Conservation (phyloP, 2,888 invertebrate species). For the Lutraria lutraria region DNA sequence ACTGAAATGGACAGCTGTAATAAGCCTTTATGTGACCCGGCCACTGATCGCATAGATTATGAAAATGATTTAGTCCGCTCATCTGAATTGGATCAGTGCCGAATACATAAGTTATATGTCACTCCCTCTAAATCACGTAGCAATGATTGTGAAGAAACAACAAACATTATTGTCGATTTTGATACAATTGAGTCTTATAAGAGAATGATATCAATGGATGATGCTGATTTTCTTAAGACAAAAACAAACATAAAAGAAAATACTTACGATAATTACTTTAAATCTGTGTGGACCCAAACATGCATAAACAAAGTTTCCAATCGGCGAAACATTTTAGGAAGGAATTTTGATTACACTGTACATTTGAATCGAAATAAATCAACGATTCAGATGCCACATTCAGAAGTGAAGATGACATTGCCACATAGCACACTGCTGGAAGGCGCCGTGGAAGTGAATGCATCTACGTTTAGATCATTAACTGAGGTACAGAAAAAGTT, state of each 20-base stretch:
- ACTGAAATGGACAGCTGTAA: too few relatives aligned
- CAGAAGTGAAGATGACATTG: conserved; percentile 51
- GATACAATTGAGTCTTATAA: too few relatives aligned
- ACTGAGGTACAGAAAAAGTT: conserved; percentile 38
- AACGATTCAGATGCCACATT: conserved; percentile 46
- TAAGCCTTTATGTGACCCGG: too few relatives aligned
- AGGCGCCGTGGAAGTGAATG: conserved; percentile 45
- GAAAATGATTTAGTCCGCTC: too few relatives aligned
- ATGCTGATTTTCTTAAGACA: background rate
- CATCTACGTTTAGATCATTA: conserved; percentile 45
- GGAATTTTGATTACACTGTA: conserved; percentile 32
- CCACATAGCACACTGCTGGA: conserved; percentile 28
- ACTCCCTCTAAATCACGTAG: too few relatives aligned
- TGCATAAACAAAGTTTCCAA: conserved; percentile 37
- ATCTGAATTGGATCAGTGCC: too few relatives aligned
- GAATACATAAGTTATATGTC: too few relatives aligned
- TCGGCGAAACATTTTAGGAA: conserved; percentile 47
- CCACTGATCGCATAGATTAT: too few relatives aligned
- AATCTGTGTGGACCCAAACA: conserved; percentile 43
- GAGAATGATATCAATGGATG: background rate
- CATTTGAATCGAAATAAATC: conserved; percentile 28
- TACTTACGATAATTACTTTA: background rate
- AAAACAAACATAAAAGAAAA: background rate
- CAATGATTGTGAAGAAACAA: too few relatives aligned
- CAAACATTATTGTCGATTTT: too few relatives aligned